phyloP scores from a whole-genome alignment of 30 jellyfish, hydroid and myxozoan genomes.

The Sanderia malayensis region DNA sequence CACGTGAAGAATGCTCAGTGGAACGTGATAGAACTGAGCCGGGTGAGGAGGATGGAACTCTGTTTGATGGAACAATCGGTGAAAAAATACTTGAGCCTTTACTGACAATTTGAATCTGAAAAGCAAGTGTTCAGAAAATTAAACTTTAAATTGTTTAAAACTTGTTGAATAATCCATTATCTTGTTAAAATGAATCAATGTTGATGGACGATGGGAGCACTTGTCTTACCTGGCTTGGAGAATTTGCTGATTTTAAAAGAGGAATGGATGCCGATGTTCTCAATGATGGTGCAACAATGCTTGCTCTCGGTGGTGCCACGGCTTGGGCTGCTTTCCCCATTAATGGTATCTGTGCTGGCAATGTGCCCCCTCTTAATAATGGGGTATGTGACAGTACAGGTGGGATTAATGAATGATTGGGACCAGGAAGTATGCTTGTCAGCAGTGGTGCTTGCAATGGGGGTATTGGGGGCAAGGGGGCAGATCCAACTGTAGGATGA shows the following conservation, averaged over 20 bases:
- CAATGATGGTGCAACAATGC: constrained; percentile 60
- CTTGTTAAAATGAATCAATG: too few species aligned
- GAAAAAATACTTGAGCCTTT: constrained; percentile 66
- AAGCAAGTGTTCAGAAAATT: too few species aligned
- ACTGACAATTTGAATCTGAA: constrained; percentile 63
- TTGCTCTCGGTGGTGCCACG: constrained; percentile 89
- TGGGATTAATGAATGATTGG: constrained; percentile 82
- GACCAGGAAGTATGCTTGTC: constrained; percentile 80
- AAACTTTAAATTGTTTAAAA: too few species aligned
- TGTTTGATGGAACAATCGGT: constrained; percentile 57
- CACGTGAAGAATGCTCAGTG: constrained; percentile 55
- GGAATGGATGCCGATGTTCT: constrained; percentile 77
- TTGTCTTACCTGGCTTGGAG: constrained; percentile 67
- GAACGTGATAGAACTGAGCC: constrained; percentile 59
- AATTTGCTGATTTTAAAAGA: constrained; percentile 70
- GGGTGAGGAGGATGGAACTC: constrained; percentile 73
- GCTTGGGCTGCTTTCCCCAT: constrained; percentile 91
- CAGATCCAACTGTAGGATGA: constrained; percentile 75
- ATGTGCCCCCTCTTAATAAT: constrained; percentile 67
- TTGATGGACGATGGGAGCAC: too few species aligned
- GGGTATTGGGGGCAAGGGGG: constrained; percentile 95
- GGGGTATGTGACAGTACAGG: constrained; percentile 85
- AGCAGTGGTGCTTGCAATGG: constrained; percentile 85
- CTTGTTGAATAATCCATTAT: too few species aligned
- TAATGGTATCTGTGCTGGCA: constrained; percentile 90